Percentiles rank a stretch among this genome's conserved stretches.
phyloP scores from a whole-genome alignment of 1,140 invertebrate species.

The Zaprionus taronus region DNA sequence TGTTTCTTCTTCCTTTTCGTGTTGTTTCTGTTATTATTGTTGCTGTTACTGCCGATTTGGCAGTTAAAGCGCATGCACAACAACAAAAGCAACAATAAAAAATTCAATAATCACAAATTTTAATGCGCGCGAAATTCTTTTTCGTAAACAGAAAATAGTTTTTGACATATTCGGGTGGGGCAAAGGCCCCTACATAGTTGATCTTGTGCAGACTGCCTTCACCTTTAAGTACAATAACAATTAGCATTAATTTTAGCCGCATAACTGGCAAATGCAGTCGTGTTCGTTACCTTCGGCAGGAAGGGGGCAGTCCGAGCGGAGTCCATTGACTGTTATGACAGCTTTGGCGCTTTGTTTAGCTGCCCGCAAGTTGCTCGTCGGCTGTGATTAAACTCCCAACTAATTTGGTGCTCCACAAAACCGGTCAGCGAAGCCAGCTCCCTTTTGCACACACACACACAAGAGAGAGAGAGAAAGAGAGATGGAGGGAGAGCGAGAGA shows the following conservation, averaged over 20 bases:
- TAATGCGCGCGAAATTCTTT: conserved; percentile 66
- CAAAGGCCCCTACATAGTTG: background rate
- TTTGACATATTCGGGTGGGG: conserved; percentile 37
- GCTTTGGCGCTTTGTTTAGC: conserved; percentile 46
- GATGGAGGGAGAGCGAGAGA: no score
- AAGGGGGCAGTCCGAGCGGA: background rate
- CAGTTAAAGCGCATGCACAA: conserved; percentile 34
- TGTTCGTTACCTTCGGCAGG: conserved; percentile 18
- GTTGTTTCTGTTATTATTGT: conserved; percentile 34
- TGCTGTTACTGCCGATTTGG: conserved; percentile 32
- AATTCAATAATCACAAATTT: conserved; percentile 81
- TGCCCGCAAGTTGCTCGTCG: conserved; percentile 19
- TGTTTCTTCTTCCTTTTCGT: conserved; percentile 25
- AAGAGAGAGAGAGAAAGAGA: no score
- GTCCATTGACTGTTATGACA: conserved; percentile 58
- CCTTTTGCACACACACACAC: conserved; percentile 9
- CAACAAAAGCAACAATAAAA: conserved; percentile 55
- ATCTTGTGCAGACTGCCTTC: background rate
- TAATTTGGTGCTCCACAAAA: conserved; percentile 73
- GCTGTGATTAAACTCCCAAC: conserved; percentile 74
- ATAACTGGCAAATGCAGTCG: background rate
- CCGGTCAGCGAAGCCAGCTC: conserved; percentile 54
- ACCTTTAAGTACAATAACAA: conserved; percentile 61
- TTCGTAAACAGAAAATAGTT: conserved; percentile 34
- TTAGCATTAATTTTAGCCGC: conserved; percentile 55